A percentile compares a stretch with the other conserved stretches of the same genome.
Conservation (phyloP, 2,797 vertebrate species). For the Phoebastria nigripes region DNA sequence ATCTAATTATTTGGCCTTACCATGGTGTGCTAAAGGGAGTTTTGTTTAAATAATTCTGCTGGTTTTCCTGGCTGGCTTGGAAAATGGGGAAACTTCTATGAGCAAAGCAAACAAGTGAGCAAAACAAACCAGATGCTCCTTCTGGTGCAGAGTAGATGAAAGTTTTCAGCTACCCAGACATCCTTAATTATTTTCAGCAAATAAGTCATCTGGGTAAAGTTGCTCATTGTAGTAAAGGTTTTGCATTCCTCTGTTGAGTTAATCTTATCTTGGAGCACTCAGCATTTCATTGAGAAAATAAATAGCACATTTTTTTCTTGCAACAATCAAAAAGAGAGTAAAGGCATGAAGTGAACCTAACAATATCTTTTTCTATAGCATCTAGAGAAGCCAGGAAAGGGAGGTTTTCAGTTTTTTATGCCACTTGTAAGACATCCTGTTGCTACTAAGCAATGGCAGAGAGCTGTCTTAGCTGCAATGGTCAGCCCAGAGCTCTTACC, state of each 20-base stretch:
- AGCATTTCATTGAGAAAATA: background rate
- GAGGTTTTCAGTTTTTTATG: background rate
- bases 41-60: background rate
- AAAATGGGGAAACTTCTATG: background rate
- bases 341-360: background rate
- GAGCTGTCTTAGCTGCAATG: background rate
- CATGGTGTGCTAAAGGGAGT: background rate
- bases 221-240: background rate
- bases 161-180: background rate
- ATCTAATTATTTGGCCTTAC: background rate
- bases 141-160: background rate
- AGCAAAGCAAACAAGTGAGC: conserved; percentile 25
- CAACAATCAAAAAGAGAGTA: background rate
- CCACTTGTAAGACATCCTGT: background rate
- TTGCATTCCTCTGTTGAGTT: background rate
- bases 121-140: conserved; percentile 2
- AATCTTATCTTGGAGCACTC: background rate
- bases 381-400: background rate
- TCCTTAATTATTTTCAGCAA: background rate
- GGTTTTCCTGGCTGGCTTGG: background rate
- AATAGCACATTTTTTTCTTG: background rate
- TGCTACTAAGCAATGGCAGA: background rate
- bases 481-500: background rate
- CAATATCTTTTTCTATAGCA: background rate
- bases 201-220: background rate